Percentiles rank a stretch among this genome's conserved stretches.
phyloP scores from a whole-genome alignment of 2,113 vertebrate species.

The Tupaia chinensis region DNA sequence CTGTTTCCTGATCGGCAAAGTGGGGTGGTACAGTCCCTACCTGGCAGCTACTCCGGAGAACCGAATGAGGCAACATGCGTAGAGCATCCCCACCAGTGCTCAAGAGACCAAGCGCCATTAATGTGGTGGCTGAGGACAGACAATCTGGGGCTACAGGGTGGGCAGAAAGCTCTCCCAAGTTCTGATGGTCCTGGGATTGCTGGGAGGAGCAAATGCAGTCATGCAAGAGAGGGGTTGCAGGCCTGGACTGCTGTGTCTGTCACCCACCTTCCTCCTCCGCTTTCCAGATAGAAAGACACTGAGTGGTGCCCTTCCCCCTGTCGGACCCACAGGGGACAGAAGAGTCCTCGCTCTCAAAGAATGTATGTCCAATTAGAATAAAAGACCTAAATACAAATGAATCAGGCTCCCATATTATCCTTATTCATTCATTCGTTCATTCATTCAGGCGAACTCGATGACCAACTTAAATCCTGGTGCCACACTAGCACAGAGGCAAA shows the following conservation, averaged over 20 bases:
- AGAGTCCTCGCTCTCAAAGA: not conserved
- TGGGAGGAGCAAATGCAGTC: not conserved
- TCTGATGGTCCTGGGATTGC: not conserved
- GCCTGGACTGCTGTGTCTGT: not conserved
- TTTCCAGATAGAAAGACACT: not conserved
- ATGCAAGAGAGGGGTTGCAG: not conserved
- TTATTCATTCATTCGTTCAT: not conserved
- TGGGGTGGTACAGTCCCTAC: not conserved
- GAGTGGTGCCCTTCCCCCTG: not conserved
- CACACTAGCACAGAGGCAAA: not conserved
- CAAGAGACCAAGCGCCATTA: not conserved
- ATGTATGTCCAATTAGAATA: not conserved
- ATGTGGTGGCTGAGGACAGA: not conserved
- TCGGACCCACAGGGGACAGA: not conserved
- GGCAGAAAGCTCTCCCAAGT: not conserved
- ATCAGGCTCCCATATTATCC: fast-evolving
- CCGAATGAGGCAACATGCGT: fast-evolving
- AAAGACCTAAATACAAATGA: not conserved
- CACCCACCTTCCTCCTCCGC: not conserved
- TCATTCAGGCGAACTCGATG: not conserved
- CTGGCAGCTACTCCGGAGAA: not conserved
- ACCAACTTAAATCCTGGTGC: not conserved
- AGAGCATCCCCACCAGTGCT: not conserved
- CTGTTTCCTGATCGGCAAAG: not conserved
- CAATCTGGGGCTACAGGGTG: not conserved